Percentiles rank a stretch among this genome's conserved stretches.
Evolutionary conservation across 2,888 invertebrate genomes (phyloP).

Genomic region (Apamea monoglypha): DNA sequence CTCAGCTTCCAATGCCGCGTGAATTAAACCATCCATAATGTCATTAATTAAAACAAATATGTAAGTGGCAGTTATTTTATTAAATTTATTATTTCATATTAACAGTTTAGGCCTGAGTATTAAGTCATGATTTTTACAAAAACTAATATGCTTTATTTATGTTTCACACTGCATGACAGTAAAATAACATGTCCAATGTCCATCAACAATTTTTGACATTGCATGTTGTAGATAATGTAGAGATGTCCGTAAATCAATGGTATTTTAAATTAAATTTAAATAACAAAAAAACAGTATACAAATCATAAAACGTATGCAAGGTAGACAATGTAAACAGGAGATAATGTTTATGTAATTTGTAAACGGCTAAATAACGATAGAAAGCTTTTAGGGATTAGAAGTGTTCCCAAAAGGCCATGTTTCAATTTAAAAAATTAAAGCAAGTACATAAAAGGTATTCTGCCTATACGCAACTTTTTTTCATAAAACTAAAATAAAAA

Average conservation of each 20-base stretch:
- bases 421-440: background rate
- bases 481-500: background rate
- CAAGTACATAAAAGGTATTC: slow-evolving; percentile 11
- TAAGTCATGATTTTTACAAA: slow-evolving; percentile 90
- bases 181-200: slow-evolving; percentile 89
- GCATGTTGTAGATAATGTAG: slow-evolving; percentile 68
- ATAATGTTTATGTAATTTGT: background rate
- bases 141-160: slow-evolving; percentile 90
- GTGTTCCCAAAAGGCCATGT: background rate
- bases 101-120: slow-evolving; percentile 85
- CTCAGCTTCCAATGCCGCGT: slow-evolving; percentile 91
- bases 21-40: slow-evolving; percentile 91
- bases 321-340: background rate
- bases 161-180: slow-evolving; percentile 90
- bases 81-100: slow-evolving; percentile 86
- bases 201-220: slow-evolving; percentile 88
- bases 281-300: background rate
- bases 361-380: background rate
- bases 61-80: slow-evolving; percentile 84
- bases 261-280: slow-evolving; percentile 10
- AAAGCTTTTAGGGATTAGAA: background rate
- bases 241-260: slow-evolving; percentile 31
- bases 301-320: background rate
- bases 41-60: slow-evolving; percentile 88
- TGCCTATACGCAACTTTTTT: background rate